These are phyloP conservation scores for Hymenochirus boettgeri DNA, from an alignment of 2,113 vertebrate species.

Conservation along the genomic window DNA sequence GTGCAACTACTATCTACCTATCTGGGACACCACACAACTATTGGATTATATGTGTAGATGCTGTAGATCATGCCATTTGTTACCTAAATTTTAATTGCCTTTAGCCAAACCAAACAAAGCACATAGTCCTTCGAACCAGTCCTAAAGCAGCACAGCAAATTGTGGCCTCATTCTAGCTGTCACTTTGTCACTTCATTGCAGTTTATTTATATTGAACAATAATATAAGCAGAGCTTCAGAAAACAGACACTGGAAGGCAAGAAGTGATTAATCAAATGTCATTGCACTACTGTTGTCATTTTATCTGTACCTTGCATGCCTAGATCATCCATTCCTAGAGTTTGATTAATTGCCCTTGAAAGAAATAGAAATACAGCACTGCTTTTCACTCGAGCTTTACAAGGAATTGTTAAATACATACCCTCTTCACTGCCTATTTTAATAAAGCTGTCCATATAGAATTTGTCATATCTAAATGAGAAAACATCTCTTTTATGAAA, in stretches of 20 bases:
- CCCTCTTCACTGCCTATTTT: neutral
- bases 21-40: no score
- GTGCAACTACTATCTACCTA: no score
- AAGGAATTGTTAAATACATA: neutral
- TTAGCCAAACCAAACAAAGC: neutral
- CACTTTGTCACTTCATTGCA: neutral
- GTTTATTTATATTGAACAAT: neutral
- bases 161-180: neutral
- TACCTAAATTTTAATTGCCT: neutral
- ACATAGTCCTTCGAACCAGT: neutral
- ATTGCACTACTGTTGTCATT: neutral
- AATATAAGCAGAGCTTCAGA: neutral
- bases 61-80: neutral
- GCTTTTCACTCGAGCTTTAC: neutral
- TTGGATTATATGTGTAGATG: no score
- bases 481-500: neutral
- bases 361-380: neutral
- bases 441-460: neutral
- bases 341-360: conserved; percentile 1
- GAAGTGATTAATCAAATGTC: conserved; percentile 1
- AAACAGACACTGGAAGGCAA: neutral
- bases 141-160: neutral
- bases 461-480: neutral
- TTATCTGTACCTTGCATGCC: neutral
- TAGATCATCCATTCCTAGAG: neutral